A percentile compares a stretch with the other conserved stretches of the same genome.
Evolutionary conservation across 2,888 invertebrate species (phyloP).

Genomic region (Nomada flava): DNA sequence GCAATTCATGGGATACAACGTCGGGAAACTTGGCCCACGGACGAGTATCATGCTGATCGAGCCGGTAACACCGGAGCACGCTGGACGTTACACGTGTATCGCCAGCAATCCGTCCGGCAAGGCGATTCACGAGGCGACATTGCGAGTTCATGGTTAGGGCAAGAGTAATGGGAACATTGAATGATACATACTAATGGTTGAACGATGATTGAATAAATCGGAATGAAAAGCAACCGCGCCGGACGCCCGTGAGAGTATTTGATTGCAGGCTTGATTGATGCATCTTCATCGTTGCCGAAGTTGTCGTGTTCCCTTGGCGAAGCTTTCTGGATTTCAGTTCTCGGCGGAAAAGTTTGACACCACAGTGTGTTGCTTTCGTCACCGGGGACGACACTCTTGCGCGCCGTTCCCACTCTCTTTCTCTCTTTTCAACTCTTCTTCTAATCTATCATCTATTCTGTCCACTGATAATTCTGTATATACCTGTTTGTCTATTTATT

Average conservation of each 20-base stretch:
- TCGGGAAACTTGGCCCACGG: slow-evolving; percentile 81
- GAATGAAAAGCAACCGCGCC: slow-evolving; percentile 64
- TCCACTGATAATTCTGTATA: slow-evolving; percentile 32
- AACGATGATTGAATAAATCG: slow-evolving; percentile 62
- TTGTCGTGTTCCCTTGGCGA: slow-evolving; percentile 71
- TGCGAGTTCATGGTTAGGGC: slow-evolving; percentile 87
- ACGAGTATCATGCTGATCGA: slow-evolving; percentile 84
- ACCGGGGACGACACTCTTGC: slow-evolving; percentile 64
- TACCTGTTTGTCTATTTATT: slow-evolving; percentile 30
- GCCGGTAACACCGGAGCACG: slow-evolving; percentile 84
- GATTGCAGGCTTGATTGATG: slow-evolving; percentile 71
- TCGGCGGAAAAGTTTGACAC: slow-evolving; percentile 41
- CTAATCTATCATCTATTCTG: slow-evolving; percentile 19
- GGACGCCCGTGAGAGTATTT: slow-evolving; percentile 56
- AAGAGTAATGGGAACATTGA: slow-evolving; percentile 66
- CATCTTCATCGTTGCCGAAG: slow-evolving; percentile 72
- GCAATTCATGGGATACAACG: slow-evolving; percentile 80
- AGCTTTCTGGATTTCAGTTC: slow-evolving; percentile 71
- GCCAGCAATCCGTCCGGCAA: slow-evolving; percentile 87
- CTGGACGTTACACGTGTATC: slow-evolving; percentile 87
- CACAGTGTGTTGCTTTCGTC: slow-evolving; percentile 70
- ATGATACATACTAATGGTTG: slow-evolving; percentile 63
- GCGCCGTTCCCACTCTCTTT: slow-evolving; percentile 47
- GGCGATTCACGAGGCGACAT: slow-evolving; percentile 85
- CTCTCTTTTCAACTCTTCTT: slow-evolving; percentile 42